Evolutionary conservation across 2,888 invertebrate genomes (phyloP).

Genomic region (Caenorhabditis wallacei): DNA sequence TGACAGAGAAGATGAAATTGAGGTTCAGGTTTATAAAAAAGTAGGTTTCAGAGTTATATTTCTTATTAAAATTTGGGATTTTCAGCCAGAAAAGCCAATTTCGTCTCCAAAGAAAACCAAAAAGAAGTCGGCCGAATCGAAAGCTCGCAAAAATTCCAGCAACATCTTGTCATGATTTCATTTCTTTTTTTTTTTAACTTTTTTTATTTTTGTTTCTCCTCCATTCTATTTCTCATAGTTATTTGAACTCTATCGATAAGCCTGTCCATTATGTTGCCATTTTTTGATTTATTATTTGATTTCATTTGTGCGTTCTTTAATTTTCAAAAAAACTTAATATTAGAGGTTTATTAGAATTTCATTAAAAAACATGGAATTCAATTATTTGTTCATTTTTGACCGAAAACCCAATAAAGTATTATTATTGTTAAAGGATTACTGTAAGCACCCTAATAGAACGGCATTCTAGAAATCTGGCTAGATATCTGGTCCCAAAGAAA

Average conservation of each 20-base stretch:
- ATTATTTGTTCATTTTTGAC: neutral
- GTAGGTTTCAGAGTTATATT: constrained; percentile 3
- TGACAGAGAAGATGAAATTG: constrained; percentile 66
- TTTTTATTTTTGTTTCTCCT: constrained; percentile 13
- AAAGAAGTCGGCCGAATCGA: constrained; percentile 76
- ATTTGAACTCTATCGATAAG: constrained; percentile 19
- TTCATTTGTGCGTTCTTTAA: constrained; percentile 24
- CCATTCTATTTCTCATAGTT: constrained; percentile 22
- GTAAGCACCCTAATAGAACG: too few relatives aligned
- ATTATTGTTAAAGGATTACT: neutral
- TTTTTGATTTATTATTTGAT: constrained; percentile 39
- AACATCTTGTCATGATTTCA: constrained; percentile 34
- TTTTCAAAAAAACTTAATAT: neutral
- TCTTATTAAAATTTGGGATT: neutral
- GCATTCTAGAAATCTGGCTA: too few relatives aligned
- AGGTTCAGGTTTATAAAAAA: constrained; percentile 67
- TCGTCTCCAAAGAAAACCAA: constrained; percentile 77
- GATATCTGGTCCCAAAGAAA: too few relatives aligned
- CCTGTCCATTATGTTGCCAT: constrained; percentile 56
- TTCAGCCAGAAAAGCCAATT: constrained; percentile 66
- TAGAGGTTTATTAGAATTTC: too few relatives aligned
- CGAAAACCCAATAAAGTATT: constrained; percentile 10
- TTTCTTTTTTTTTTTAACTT: neutral
- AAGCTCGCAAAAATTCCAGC: constrained; percentile 71
- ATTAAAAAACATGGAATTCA: constrained; percentile 3